Evolutionary conservation across 1,140 invertebrate species (phyloP), one percentile per base, ranked within the genome.

Genomic region (Pygmarrhopalites habei): DNA sequence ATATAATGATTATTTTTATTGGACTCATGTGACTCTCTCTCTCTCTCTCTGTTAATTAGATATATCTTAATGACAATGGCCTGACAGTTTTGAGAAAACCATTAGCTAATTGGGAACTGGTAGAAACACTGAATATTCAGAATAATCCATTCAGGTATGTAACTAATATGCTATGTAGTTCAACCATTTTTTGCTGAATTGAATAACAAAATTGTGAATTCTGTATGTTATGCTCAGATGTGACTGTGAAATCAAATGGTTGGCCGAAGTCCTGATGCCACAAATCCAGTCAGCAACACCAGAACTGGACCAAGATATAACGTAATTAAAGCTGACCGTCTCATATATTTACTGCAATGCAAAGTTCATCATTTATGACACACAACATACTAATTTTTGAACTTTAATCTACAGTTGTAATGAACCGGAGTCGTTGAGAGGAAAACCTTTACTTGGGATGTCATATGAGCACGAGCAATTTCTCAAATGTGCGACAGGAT

Each of bases 141-240:
- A 68, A 66, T 39, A 71, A 71, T 62, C 69, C 69, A 15, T 71
- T 68, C 59, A 62, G n/a, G 67, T 66, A 61, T 46, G 55, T 47
- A 30, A 53, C 15, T 52, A 57, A 7, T 35, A 35, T 35, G 15
- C 32, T 35, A 35, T n/a, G n/a, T n/a, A n/a, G n/a, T n/a, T 60
- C 10, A 25, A 12, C 39, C 39, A n/a, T 12, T 41, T 12, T 41
- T 41, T 41, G 44, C 19, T 47, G 5, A 10, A n/a, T 25, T 47
- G n/a, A 5, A 25, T 10, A 25, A 5, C 44, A 47, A 5, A n/a
- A 47, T n/a, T 47, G 7, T 47, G 44, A 35, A 35, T 7, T 35
- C 5, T 19, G 4, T 25, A 47, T 7, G 5, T 25, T 46, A 15
- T 44, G 12, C 19, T 58, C 28, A 67, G 69, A 35, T 71, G 69